phyloP scores from a whole-genome alignment of 2,888 invertebrate species.

The Rhingia campestris region DNA sequence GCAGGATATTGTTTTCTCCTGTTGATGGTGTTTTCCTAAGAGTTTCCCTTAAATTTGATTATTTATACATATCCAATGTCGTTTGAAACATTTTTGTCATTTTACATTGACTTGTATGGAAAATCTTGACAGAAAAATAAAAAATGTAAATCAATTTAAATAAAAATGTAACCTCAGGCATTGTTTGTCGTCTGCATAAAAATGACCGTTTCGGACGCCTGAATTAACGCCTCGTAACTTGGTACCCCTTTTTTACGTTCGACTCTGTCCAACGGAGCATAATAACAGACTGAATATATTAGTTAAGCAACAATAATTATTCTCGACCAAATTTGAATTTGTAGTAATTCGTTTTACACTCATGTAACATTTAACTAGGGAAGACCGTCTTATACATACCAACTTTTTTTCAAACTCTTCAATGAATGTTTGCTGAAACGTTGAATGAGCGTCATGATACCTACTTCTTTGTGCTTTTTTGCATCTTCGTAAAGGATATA shows the following conservation, averaged over 20 bases:
- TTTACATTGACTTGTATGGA: no score
- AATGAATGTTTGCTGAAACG: slow-evolving; percentile 25
- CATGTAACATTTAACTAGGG: slow-evolving; percentile 9
- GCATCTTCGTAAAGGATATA: slow-evolving; percentile 2
- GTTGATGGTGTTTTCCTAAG: no score
- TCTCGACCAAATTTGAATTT: slow-evolving; percentile 32
- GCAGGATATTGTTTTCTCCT: no score
- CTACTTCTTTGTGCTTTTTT: neutral
- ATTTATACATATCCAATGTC: no score
- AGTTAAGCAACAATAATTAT: slow-evolving; percentile 13
- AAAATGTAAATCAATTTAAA: no score
- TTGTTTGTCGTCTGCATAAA: neutral
- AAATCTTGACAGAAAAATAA: no score
- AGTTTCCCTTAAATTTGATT: no score
- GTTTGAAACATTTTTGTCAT: no score
- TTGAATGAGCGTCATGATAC: slow-evolving; percentile 15
- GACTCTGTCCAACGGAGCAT: slow-evolving; percentile 32
- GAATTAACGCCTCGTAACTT: neutral
- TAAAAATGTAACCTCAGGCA: no score
- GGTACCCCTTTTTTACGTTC: neutral
- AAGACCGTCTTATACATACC: neutral
- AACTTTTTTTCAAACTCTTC: slow-evolving; percentile 27
- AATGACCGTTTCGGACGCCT: neutral
- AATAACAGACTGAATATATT: slow-evolving; percentile 40
- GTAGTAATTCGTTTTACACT: slow-evolving; percentile 38